Base-by-base conservation (phyloP, 1,140 invertebrate species). In the Megathymus violae region DNA sequence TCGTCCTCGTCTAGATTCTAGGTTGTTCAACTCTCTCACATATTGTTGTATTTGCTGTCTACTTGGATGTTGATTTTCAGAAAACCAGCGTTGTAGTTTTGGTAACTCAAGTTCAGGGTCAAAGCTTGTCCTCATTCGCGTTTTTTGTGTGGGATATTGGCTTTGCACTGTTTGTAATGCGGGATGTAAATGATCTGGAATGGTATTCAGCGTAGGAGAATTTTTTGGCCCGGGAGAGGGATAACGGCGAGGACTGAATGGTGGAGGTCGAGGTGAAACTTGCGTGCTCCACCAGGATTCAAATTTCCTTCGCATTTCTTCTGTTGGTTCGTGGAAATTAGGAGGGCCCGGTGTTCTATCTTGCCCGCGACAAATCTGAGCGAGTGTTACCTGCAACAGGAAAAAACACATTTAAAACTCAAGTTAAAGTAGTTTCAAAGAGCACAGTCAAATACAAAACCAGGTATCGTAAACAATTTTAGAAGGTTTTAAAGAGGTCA, bases 91-190 rank as follows among this genome's bases (percentile, higher is more conserved):
- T 78, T 99, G 98, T 11, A 99, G 89, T 79, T 98, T 96, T 0
- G 98, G 98, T 54, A 99, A 91, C 89, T 99, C 98, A 69, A 98
- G 92, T 91, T 99, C 98, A 0, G 98, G 98, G 91, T 99, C 98
- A 81, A 99, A 95, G 91, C 97, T 95, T 4, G 97, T 98, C 62
- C 97, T 92, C 96, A 98, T 97, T 76, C 97, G 93, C 1, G 97
- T 97, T 91, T 97, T 97, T 82, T 97, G 96, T 11, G 95, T 96
- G 4, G 95, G 94, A 83, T 95, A 95, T 82, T 95, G 94, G 72
- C 88, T 94, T 77, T 95, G 94, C 71, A 95, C 93, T 52, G 94
- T 93, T 87, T 96, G 94, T 58, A 96, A 90, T 15, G 94, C 94
- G 1, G 95, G 95, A 79, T 95, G 95, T 22, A 93, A 88, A 17